A percentile compares a stretch with the other conserved stretches of the same genome.
These are phyloP conservation scores for Lophura swinhoii DNA, from an alignment of 2,797 vertebrate species.

Conservation along the genomic window DNA sequence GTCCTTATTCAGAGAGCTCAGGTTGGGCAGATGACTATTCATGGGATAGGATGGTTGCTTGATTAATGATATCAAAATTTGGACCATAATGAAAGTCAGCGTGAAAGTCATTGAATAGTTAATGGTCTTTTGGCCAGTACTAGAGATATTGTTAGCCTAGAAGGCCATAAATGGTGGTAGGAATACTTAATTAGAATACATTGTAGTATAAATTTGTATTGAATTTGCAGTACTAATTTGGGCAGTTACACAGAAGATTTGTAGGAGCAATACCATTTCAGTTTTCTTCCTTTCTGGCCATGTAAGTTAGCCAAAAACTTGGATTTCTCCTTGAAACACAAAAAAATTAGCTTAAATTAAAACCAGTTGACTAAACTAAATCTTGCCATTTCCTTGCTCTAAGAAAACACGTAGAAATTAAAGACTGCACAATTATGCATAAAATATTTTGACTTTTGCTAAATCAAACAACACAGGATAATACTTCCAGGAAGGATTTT, in stretches of 20 bases:
- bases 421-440: not conserved
- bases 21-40: not conserved
- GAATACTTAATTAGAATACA: not conserved
- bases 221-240: slow-evolving; percentile 63
- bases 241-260: slow-evolving; percentile 41
- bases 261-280: slow-evolving; percentile 3
- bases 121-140: not conserved
- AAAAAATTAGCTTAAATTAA: slow-evolving; percentile 40
- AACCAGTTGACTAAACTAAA: slow-evolving; percentile 32
- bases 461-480: not conserved
- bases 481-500: not conserved
- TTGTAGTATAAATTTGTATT: slow-evolving; percentile 12
- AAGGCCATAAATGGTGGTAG: slow-evolving; percentile 41
- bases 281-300: slow-evolving; percentile 25
- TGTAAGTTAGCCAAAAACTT: not conserved
- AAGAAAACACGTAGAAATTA: slow-evolving; percentile 9
- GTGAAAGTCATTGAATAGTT: not conserved
- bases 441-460: slow-evolving; percentile 20
- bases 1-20: slow-evolving; percentile 29
- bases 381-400: slow-evolving; percentile 12
- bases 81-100: not conserved
- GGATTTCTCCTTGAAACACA: slow-evolving; percentile 38
- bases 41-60: not conserved
- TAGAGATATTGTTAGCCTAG: not conserved
- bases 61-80: slow-evolving; percentile 11